Base-by-base conservation (phyloP, 1,140 invertebrate genomes). In the Eurosta solidaginis region DNA sequence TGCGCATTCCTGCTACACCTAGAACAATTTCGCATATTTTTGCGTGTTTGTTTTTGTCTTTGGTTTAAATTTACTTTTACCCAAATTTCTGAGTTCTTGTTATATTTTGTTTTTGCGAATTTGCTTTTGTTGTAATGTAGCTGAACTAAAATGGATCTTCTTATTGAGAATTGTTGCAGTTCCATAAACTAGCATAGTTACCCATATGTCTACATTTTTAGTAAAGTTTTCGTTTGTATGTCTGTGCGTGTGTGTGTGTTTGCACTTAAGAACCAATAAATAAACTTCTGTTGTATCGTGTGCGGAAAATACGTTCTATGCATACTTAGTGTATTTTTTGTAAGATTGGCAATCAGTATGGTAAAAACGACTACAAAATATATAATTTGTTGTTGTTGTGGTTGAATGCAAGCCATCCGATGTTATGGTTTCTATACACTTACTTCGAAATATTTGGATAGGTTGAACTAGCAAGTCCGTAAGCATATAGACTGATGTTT, bases 11-110 rank as follows among this genome's bases (percentile, higher is more conserved):
- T 74, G 22, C 36, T 14, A 59, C 73, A 45, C 33, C 33, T 68
- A 68, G n/a, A 68, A 68, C 59, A 68, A 68, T 68, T 68, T 17
- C 54, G n/a, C 20, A n/a, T 36, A 14, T 44, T 74, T 45, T 74
- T 22, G 40, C 42, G 40, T 27, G 4, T 40, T 44, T 74, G 17
- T 44, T 45, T 29, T 74, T 29, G 14, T 74, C 42, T 14, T 29
- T 47, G n/a, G 14, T 47, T 47, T 36, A 22, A 29, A 40, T 68
- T 68, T 27, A 33, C 54, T 59, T 14, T 29, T 59, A 40, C 33
- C 59, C 40, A 68, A 40, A 68, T 42, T 68, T 33, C 59, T 42
- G 59, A 12, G n/a, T n/a, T n/a, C n/a, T n/a, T n/a, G n/a, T n/a
- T n/a, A 40, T 17, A 14, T 20, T 36, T 54, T 29, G 52, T 20